These are phyloP conservation scores for Hyalella azteca DNA, from an alignment of 2,888 invertebrate genomes.

Conservation along the genomic window DNA sequence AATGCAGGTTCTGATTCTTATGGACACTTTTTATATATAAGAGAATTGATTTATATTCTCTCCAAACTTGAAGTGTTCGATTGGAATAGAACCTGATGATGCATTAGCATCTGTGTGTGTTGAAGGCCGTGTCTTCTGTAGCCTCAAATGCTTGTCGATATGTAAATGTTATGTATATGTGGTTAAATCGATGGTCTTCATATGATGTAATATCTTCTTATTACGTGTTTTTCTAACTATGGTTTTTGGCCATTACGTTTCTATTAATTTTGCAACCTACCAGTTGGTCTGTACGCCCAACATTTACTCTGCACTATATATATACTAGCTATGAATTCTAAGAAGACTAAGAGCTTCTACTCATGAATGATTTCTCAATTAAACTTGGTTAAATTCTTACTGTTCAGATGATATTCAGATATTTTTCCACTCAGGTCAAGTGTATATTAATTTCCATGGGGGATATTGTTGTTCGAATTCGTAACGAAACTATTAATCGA, in stretches of 20 bases:
- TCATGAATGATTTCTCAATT: not conserved
- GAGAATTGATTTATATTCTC: not conserved
- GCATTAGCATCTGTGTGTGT: not conserved
- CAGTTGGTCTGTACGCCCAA: not conserved
- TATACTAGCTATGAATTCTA: not conserved
- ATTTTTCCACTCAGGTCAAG: not conserved
- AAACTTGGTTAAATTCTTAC: not conserved
- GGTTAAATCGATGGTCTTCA: slow-evolving; percentile 4
- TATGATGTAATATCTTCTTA: not conserved
- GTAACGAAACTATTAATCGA: too few species aligned
- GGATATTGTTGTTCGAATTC: not conserved
- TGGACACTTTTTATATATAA: not conserved
- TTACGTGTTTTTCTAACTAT: not conserved
- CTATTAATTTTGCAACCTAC: not conserved
- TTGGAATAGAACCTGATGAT: too few species aligned
- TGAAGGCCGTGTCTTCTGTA: not conserved
- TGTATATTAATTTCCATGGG: not conserved
- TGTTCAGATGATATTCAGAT: not conserved
- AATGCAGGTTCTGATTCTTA: not conserved
- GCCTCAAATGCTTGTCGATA: not conserved
- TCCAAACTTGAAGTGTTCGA: too few species aligned
- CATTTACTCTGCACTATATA: not conserved
- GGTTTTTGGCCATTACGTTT: not conserved
- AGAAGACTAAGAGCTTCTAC: not conserved
- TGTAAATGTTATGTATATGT: slow-evolving; percentile 20